Evolutionary conservation across 2,888 invertebrate genomes (phyloP), one percentile per base, ranked within the genome.

Genomic region (Limnephilus lunatus): DNA sequence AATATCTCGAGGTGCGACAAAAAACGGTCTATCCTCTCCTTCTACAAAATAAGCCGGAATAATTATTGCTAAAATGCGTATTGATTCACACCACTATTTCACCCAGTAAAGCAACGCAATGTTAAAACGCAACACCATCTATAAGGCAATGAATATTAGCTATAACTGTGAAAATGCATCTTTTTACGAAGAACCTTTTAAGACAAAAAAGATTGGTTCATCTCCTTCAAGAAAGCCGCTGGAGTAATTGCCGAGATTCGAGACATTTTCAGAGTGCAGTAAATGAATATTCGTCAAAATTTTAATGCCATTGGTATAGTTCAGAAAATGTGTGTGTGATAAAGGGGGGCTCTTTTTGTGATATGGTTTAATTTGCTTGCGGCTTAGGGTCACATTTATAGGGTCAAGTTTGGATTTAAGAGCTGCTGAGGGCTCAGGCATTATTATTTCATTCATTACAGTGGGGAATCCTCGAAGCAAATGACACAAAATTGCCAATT

Each of bases 401-500:
- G n/a, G 25, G 44, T 35, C 14, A 48, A 53, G 53, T 31, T 88
- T 35, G 81, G 82, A 81, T 80, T 80, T 89, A 81, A 83, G 48
- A 14, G 90, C n/a, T 90, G 35, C 82, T 82, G 44, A 90, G 30
- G 25, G 68, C 44, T 25, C 9, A 32, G n/a, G 91, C n/a, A 85
- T 89, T 91, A 93, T 93, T 91, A 89, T 92, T 92, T 92, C 92
- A 91, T 93, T 93, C 93, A 93, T 93, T 93, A 92, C 80, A 19
- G 86, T 82, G 82, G 68, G 83, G 91, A 82, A 85, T 81, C 81
- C 90, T 32, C 86, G 53, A 85, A 91, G 92, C 92, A 91, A 93
- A 93, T 93, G 93, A 93, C 90, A 93, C 93, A 86, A 93, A 93
- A 93, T 93, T 93, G 92, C 91, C 93, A 93, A 93, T 93, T 93